Evolutionary conservation across 2,888 invertebrate species (phyloP), one percentile per base, ranked within the genome.

Genomic region (Cylloceria caligata): DNA sequence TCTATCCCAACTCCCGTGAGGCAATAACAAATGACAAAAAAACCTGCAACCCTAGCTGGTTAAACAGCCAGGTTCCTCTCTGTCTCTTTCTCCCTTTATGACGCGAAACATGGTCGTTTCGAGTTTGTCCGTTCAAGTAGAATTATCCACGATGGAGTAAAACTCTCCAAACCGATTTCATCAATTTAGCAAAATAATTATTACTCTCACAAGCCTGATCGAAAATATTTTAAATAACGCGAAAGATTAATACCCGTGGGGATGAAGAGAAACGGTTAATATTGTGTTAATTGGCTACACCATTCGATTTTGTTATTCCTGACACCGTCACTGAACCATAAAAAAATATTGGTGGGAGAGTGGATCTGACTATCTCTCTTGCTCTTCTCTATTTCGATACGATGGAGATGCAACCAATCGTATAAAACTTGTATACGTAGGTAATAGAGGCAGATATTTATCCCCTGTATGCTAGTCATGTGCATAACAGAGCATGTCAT

Each of bases 1-100:
- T 74, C 24, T n/a, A 79, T 64, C 42, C 57, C 72, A 7, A 57
- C 39, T 16, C 60, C 60, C 60, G 11, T 21, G 69, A 64, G n/a
- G n/a, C 55, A 74, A 67, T 24, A 52, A 55, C 34, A 45, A 27
- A 36, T n/a, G 52, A 68, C 45, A 55, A 69, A 74, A 68, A 80
- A 80, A 74, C 9, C 57, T 45, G 57, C 78, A 47, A 57, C 36
- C 68, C 47, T 47, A 45, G 57, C 55, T 65, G 30, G 52, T 71
- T 67, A 24, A 64, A 64, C 6, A 34, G n/a, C n/a, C n/a, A n/a
- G n/a, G n/a, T n/a, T n/a, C n/a, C n/a, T n/a, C n/a, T n/a, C n/a
- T n/a, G n/a, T n/a, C 76, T n/a, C 16, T 24, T 11, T 11, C 16
- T 30, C 45, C 34, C 42, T 47, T 5, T 13, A 16, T 72, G 9